Evolutionary conservation across 1,140 invertebrate genomes (phyloP), one percentile per base, ranked within the genome.

Genomic region (Apocrypta bakeri): DNA sequence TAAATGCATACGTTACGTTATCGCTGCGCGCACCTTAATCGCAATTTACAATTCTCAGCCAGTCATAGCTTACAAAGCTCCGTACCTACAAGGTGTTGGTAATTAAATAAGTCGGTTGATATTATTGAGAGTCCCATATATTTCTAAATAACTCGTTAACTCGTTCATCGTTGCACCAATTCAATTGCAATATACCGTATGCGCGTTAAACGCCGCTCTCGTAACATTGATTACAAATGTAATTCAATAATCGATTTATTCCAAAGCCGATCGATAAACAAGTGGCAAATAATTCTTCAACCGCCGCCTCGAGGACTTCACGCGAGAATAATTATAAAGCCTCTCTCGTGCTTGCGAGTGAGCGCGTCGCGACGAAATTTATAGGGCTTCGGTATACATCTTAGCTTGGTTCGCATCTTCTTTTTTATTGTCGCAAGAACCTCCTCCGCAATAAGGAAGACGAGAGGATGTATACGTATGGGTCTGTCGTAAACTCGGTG

Each of bases 351-450:
- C n/a, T n/a, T n/a, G n/a, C n/a, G n/a, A n/a, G n/a, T n/a, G n/a
- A n/a, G n/a, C 40, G 33, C 33, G 33, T 56, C 48, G 48, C 21
- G 48, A 56, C 21, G 17, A 63, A 75, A 63, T 75, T 75, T 75
- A 75, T 75, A 75, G 73, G 25, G 29, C 48, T 75, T 76, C 29
- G 9, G 33, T 21, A 24, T 56, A 37, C 71, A 63, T 61, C 63
- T n/a, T n/a, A n/a, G n/a, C 64, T 78, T 7, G 37, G 76, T 37
- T 68, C 37, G 9, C n/a, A n/a, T 69, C 63, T 33, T 78, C 14
- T 37, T 66, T 78, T 78, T 78, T 68, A 78, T 48, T 68, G 24
- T n/a, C 48, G 21, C 21, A n/a, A n/a, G n/a, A n/a, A 6, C 48
- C 48, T 56, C 48, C 48, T 56, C 21, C 48, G 48, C 48, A 56